Evolutionary conservation across 2,888 invertebrate genomes (phyloP), one percentile per base, ranked within the genome.

Genomic region (Megalurothrips usitatus): DNA sequence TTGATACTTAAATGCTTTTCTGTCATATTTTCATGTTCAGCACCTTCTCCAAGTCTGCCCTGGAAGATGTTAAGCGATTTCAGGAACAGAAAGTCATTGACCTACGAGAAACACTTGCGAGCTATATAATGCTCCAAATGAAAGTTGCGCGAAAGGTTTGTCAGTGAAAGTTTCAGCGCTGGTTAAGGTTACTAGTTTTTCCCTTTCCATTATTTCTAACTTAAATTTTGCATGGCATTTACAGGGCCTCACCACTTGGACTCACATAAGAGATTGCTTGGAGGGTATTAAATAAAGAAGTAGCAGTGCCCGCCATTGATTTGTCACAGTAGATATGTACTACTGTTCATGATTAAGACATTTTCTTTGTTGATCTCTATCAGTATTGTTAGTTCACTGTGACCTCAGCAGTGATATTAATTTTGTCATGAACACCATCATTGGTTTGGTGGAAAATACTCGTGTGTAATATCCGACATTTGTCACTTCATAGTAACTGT

Each of bases 181-280:
- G 48, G 63, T 10, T 17, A 23, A 43, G 23, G 19, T 80, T 79
- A 81, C 78, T 10, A 78, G n/a, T 43, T 48, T 79, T 34, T 26
- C 26, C 81, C 49, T 26, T 48, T 23, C 78, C 78, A 48, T 81
- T 23, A 10, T 80, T 52, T 79, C 75, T 43, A 81, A 80, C 79
- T 12, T 83, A 19, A 79, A 81, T 81, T 83, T 83, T 82, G 83
- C 83, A 83, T 82, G 83, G 82, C 14, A 17, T 17, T 88, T 88
- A 81, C 88, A 94, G 93, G 93, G 93, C 83, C 87, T 94, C 79
- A 93, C 93, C 88, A 92, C 93, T 79, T 94, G 94, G 94, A 91
- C 91, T 81, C 92, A 94, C 88, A 92, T 94, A 84, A 90, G 91
- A 85, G 92, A 93, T 86, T 93, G 94, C 86, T 88, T 94, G 84